Evolutionary conservation across 2,797 vertebrate genomes (phyloP).

Genomic region (Loris lydekkerianus): DNA sequence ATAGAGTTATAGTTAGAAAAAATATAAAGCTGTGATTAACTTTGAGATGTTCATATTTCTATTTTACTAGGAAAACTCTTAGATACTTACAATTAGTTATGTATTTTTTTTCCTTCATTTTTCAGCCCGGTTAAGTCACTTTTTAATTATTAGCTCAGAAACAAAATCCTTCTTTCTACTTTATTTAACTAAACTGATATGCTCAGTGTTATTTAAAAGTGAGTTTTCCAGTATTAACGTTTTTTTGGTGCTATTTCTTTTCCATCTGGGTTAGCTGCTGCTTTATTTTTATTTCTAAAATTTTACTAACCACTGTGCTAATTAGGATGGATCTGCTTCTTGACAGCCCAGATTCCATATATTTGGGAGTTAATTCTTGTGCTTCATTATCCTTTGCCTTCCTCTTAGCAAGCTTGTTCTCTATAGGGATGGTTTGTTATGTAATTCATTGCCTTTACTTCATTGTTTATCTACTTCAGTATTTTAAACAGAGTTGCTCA

Average conservation of each 20-base stretch:
- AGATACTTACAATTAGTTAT: not conserved
- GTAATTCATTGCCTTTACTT: not conserved
- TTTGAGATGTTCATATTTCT: slow-evolving; percentile 1
- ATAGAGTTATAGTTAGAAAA: slow-evolving; percentile 10
- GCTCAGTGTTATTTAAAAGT: not conserved
- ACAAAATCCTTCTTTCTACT: not conserved
- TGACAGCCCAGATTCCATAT: slow-evolving; percentile 7
- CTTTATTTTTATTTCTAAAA: no score
- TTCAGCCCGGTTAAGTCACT: not conserved
- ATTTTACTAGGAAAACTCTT: not conserved
- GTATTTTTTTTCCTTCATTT: not conserved
- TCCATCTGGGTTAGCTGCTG: not conserved
- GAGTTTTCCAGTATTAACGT: not conserved
- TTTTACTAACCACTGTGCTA: no score
- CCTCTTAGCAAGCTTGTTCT: not conserved
- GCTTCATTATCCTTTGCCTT: not conserved
- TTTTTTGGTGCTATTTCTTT: slow-evolving; percentile 23
- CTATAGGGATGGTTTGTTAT: not conserved
- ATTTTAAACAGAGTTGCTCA: not conserved
- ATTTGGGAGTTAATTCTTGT: slow-evolving; percentile 9
- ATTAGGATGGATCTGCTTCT: not conserved
- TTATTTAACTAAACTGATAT: not conserved
- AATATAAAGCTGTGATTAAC: not conserved
- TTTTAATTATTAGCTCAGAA: slow-evolving; percentile 36
- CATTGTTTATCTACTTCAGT: not conserved